Evolutionary conservation across 2,113 vertebrate species (phyloP), one percentile per base, ranked within the genome.

Genomic region (Hirundichthys speculiger): DNA sequence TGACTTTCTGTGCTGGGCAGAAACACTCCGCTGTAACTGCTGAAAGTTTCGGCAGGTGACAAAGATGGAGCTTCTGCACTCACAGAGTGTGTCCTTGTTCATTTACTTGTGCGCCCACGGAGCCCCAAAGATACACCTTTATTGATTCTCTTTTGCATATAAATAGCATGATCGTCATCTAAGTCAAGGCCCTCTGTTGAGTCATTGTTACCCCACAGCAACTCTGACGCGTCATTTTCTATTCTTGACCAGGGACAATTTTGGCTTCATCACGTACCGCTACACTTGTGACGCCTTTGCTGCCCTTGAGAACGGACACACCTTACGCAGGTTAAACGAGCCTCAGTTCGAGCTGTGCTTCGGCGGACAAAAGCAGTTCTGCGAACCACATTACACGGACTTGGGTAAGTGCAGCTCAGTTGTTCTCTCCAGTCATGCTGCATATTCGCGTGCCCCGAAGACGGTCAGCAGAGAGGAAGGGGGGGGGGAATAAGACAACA

Each of bases 251-350:
- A 99, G 98, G 94, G 96, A 98, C 92, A 96, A 94, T 92, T 98
- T 97, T 85, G 98, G 96, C 94, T 99, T 98, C 94, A 98, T 99
- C 94, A 98, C 95, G 85, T 99, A 98, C 94, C 96, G 97, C 92
- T 99, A 98, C 73, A 98, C 95, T 86, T 99, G 97, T 93, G 98
- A 99, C 41, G 98, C 97, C 84, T 97, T 96, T 30, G 95, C 96
- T 92, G 98, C 96, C 93, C 94, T 99, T 90, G 96, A 98, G 91
- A 98, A 98, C 53, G 98, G 96, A 94, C 96, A 97, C 88, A 95
- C 95, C 90, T 92, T 99, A 83, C 95, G 95, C 93, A 92, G 94
- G 92, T 93, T 93, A 25, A 92, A 94, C 22, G 97, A 99, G 80
- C 96, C 95, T 69, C 94, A 95, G 90, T 98, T 99, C 72, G 94